Base-by-base conservation (phyloP, 2,888 invertebrate species). In the Adelognathus sp. region DNA sequence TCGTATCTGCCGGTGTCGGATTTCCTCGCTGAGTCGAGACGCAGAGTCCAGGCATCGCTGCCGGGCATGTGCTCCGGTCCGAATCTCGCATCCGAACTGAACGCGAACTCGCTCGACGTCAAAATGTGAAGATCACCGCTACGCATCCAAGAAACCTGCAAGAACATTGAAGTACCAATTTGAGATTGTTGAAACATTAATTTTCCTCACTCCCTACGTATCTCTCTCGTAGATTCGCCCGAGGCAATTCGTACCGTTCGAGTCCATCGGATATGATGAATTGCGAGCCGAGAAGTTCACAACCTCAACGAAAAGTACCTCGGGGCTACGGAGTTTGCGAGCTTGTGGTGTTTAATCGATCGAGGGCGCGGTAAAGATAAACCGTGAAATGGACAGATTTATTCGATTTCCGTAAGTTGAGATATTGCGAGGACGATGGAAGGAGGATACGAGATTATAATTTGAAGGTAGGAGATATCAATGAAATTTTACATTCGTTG, bases 61-160 rank as follows among this genome's bases (percentile, higher is more conserved):
- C 91, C 92, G 27, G 91, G 90, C 54, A 92, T 91, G 83, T 93
- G 93, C 46, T 93, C 92, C 3, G 93, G 93, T 41, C 94, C 92
- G 85, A 96, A 95, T 78, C 96, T 93, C 66, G 92, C 87, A 90
- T 96, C 96, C 41, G 94, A 94, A 71, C 95, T 95, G 92, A 95
- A 96, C 82, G 94, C 94, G 63, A 92, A 89, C 36, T 84, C 83
- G 41, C 94, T 95, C 79, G 95, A 94, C 58, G 95, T 93, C 83
- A 96, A 92, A 84, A 96, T 95, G 90, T 95, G 95, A 66, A 95
- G 92, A 90, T 96, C 96, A 39, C 93, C 93, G 73, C 94, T 94
- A 7, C 95, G 92, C 88, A 96, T 95, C 96, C 96, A 96, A 64
- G 95, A 95, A 70, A 96, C 95, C 96, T 96, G 92, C 36, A 91